Evolutionary conservation across 2,888 invertebrate species (phyloP).

Genomic region (Euphydryas editha): DNA sequence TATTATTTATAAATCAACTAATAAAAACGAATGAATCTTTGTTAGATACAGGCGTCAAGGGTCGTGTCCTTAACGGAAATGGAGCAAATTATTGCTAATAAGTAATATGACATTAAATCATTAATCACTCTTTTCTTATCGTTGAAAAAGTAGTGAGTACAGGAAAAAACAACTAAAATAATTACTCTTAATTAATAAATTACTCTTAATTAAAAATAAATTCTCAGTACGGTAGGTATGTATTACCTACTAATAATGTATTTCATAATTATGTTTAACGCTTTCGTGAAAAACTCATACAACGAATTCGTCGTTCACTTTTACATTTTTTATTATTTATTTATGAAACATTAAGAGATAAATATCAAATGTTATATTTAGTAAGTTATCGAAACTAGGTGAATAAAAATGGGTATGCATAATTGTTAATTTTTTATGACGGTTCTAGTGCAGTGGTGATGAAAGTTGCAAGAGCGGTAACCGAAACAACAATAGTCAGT

Average conservation of each 20-base stretch:
- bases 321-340: neutral
- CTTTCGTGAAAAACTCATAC: slow-evolving; percentile 10
- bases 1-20: too few species aligned
- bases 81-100: neutral
- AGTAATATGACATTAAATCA: neutral
- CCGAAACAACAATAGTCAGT: too few species aligned
- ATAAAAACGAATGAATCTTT: too few species aligned
- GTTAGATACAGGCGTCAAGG: too few species aligned
- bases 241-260: slow-evolving; percentile 4
- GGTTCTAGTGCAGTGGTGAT: too few species aligned
- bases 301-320: neutral
- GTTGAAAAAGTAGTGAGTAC: neutral
- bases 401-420: too few species aligned
- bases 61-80: too few species aligned
- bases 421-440: too few species aligned
- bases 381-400: neutral
- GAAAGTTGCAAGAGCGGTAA: too few species aligned
- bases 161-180: neutral
- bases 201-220: neutral
- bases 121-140: neutral
- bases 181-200: neutral
- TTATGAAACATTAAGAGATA: neutral
- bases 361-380: too few species aligned
- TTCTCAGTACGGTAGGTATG: neutral
- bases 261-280: too few species aligned